These are phyloP conservation scores for Limulus polyphemus DNA, from an alignment of 2,888 invertebrate genomes.

Conservation along the genomic window DNA sequence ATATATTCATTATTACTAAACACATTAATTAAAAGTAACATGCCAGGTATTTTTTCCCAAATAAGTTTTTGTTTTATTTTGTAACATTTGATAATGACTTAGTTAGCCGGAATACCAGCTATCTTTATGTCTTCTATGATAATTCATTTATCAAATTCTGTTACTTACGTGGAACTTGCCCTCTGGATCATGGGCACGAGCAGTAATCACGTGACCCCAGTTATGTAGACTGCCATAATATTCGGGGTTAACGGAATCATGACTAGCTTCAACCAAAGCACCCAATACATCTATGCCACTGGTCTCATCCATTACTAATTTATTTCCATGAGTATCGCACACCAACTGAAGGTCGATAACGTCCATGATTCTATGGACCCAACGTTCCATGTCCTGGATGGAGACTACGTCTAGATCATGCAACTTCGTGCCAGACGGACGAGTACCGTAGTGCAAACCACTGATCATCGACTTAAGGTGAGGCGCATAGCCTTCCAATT, in stretches of 20 bases:
- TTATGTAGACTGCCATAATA: conserved; percentile 61
- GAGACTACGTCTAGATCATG: conserved; percentile 11
- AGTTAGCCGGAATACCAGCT: too few relatives aligned
- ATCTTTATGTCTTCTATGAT: too few relatives aligned
- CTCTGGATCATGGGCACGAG: conserved; percentile 68
- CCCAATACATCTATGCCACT: conserved; percentile 65
- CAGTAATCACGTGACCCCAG: conserved; percentile 63
- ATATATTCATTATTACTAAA: too few relatives aligned
- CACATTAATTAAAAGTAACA: too few relatives aligned
- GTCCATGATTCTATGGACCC: conserved; percentile 58
- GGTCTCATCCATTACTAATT: conserved; percentile 48
- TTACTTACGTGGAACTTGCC: conserved; percentile 52
- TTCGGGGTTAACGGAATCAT: conserved; percentile 37
- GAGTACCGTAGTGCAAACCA: conserved; percentile 22
- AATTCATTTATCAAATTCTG: too few relatives aligned
- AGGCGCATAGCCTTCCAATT: conserved; percentile 25
- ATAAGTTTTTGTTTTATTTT: too few relatives aligned
- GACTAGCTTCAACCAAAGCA: conserved; percentile 53
- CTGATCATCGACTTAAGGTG: conserved; percentile 24
- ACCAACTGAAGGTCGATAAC: conserved; percentile 54
- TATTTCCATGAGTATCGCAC: conserved; percentile 40
- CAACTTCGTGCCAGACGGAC: conserved; percentile 18
- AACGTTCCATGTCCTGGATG: conserved; percentile 46
- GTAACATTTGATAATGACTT: too few relatives aligned
- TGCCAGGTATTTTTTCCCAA: too few relatives aligned